Percentiles rank a stretch among this genome's conserved stretches.
These are phyloP conservation scores for Halocynthia aurantium DNA, from an alignment of 23 tunicate genomes.

Conservation along the genomic window DNA sequence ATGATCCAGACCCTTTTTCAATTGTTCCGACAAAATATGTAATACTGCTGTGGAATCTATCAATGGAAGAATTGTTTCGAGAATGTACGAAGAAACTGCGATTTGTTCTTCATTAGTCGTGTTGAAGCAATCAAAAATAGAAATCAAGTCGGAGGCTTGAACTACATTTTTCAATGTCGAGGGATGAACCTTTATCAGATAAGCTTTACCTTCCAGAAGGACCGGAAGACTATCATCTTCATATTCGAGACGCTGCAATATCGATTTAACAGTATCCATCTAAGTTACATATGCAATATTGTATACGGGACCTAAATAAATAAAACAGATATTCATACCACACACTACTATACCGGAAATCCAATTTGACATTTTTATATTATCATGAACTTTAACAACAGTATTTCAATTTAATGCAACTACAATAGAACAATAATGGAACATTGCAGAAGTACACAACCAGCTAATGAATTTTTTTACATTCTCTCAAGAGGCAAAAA, in stretches of 20 bases:
- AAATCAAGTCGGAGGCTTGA: slow-evolving; percentile 8
- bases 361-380: no score
- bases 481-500: no score
- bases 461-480: no score
- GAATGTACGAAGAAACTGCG: slow-evolving; percentile 42
- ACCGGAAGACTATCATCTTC: slow-evolving; percentile 13
- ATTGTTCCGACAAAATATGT: slow-evolving; percentile 11
- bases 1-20: slow-evolving; percentile 44
- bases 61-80: slow-evolving; percentile 44
- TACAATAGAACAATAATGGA: no score
- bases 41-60: slow-evolving; percentile 42
- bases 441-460: no score
- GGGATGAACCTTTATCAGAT: slow-evolving; percentile 10
- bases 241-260: slow-evolving; percentile 14
- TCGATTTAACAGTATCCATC: slow-evolving; percentile 19
- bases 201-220: slow-evolving; percentile 15
- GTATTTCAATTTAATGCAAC: no score
- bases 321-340: no score
- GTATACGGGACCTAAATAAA: no score
- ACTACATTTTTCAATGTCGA: background rate
- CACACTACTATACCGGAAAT: no score
- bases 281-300: no score
- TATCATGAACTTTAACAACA: no score
- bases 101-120: slow-evolving; percentile 53
- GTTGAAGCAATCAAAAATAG: slow-evolving; percentile 36